Percentiles rank a stretch among this genome's conserved stretches.
Conservation (phyloP, 2,888 invertebrate genomes). For the Dasypolia templi region DNA sequence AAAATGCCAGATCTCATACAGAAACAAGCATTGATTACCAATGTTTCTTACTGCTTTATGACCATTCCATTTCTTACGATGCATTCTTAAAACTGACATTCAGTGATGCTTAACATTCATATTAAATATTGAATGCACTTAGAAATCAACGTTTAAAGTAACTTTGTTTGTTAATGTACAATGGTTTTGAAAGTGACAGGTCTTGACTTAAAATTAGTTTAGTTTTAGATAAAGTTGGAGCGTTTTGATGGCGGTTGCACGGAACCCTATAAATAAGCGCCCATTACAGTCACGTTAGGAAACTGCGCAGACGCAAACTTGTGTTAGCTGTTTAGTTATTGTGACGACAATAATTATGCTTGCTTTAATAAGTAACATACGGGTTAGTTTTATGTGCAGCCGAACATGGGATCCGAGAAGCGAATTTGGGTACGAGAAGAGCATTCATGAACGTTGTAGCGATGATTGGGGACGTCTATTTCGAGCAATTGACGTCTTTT, state of each 20-base stretch:
- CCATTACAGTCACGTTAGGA: constrained; percentile 57
- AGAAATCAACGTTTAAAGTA: background rate
- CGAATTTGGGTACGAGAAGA: too few relatives aligned
- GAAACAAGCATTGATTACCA: background rate
- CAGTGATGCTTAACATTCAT: background rate
- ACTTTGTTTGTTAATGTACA: background rate
- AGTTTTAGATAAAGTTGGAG: constrained; percentile 2
- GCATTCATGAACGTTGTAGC: background rate
- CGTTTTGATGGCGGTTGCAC: constrained; percentile 21
- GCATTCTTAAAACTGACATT: background rate
- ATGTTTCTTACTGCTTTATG: background rate
- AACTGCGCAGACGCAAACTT: constrained; percentile 71
- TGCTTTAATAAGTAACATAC: constrained; percentile 26
- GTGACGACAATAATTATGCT: constrained; percentile 73
- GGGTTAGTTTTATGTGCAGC: constrained; percentile 16
- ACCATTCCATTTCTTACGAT: background rate
- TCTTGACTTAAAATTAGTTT: constrained; percentile 16
- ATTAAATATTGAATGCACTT: background rate
- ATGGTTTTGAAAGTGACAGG: constrained; percentile 23
- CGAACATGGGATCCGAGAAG: background rate
- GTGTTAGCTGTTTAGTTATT: constrained; percentile 74
- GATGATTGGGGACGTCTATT: background rate
- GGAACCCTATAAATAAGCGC: constrained; percentile 50
- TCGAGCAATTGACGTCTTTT: background rate
- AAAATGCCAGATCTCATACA: background rate